phyloP scores from a whole-genome alignment of 2,113 vertebrate species.

The Haemorhous mexicanus region DNA sequence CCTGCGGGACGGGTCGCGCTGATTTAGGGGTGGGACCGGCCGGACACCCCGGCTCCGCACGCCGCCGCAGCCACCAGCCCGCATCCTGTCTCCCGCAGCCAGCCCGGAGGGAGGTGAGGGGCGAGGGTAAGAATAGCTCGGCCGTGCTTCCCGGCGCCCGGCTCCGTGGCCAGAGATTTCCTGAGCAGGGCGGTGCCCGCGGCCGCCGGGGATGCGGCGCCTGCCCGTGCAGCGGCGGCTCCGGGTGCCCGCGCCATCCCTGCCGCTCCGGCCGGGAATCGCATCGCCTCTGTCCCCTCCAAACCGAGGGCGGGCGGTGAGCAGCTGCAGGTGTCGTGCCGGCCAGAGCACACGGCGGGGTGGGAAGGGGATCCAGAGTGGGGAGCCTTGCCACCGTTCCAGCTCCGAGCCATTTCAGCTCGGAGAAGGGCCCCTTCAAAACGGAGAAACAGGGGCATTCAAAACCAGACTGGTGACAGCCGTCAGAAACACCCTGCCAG shows the following conservation, averaged over 20 bases:
- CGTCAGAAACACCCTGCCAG: neutral
- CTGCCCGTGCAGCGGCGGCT: neutral
- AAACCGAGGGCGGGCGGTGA: neutral
- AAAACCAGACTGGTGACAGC: neutral
- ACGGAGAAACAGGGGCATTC: neutral
- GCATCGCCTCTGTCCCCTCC: neutral
- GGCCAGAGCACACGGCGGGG: accelerated
- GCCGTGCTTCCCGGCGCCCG: neutral
- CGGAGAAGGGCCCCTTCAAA: neutral
- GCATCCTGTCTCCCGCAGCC: neutral
- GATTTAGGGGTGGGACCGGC: neutral
- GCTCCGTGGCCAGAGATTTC: neutral
- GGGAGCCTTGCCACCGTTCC: accelerated
- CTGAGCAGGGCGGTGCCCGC: neutral
- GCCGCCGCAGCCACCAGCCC: neutral
- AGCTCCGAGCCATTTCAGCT: neutral
- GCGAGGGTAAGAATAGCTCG: neutral
- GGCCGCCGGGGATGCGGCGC: neutral
- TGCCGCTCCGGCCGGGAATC: accelerated
- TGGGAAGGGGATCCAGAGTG: neutral
- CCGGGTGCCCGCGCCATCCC: accelerated
- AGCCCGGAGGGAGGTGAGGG: neutral
- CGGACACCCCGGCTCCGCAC: neutral
- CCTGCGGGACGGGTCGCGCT: accelerated
- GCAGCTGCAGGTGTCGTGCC: neutral